Conservation (phyloP, 2,797 vertebrate species). For the Gallinago solitaria region DNA sequence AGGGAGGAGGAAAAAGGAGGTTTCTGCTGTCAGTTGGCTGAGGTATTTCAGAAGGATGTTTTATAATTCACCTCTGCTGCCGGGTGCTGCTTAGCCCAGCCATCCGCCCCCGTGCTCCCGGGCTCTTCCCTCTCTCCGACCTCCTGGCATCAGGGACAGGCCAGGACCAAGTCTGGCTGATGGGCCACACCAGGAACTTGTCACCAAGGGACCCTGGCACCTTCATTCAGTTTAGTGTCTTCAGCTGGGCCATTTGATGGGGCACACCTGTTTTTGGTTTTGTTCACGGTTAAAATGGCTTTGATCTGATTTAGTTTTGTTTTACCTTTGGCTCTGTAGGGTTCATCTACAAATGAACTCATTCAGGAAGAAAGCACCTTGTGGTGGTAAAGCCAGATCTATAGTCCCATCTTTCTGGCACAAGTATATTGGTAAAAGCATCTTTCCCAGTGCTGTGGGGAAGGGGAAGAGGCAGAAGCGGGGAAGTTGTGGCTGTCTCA, state of each 20-base stretch:
- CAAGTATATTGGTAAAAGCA: rapidly evolving
- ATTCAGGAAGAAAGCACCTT: not conserved
- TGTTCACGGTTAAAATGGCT: rapidly evolving
- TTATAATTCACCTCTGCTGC: not conserved
- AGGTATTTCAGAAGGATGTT: not conserved
- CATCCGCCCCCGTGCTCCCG: rapidly evolving
- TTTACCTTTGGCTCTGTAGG: not conserved
- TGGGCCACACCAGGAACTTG: not conserved
- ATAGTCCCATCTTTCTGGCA: not conserved
- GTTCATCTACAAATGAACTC: not conserved
- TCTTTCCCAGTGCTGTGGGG: not conserved
- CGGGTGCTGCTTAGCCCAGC: not conserved
- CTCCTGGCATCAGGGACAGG: not conserved
- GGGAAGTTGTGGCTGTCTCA: not conserved
- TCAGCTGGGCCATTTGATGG: not conserved
- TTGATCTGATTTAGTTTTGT: not conserved
- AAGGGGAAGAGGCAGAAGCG: not conserved
- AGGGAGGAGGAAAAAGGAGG: not conserved
- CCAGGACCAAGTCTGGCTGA: not conserved
- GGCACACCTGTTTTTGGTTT: not conserved
- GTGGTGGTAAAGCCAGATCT: not conserved
- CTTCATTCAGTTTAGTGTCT: rapidly evolving
- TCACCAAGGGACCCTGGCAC: not conserved
- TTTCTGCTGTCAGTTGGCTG: not conserved
- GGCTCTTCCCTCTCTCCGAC: not conserved